Conservation (phyloP, 1,140 invertebrate genomes). For the Copidosoma floridanum region DNA sequence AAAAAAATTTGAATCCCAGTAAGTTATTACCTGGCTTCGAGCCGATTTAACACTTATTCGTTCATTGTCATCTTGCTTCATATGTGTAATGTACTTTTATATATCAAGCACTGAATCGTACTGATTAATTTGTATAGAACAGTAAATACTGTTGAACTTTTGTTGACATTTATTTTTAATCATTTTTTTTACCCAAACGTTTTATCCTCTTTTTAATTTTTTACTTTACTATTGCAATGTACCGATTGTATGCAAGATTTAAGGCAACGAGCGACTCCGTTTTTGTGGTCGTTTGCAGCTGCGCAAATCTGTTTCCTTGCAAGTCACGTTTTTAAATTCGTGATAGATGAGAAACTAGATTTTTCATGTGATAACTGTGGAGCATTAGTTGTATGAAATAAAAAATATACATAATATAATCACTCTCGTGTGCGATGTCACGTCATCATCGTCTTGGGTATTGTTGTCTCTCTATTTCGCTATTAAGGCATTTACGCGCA, state of each 20-base stretch:
- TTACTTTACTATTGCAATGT: constrained; percentile 33
- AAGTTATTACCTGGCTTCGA: no score
- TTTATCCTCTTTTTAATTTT: constrained; percentile 10
- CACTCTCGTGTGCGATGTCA: no score
- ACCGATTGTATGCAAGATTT: constrained; percentile 19
- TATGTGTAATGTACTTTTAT: not conserved
- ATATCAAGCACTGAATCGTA: constrained; percentile 4
- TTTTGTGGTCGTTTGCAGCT: constrained; percentile 11
- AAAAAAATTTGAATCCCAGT: no score
- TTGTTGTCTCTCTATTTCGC: constrained; percentile 14
- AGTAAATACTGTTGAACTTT: not conserved
- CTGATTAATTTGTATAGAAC: constrained; percentile 16
- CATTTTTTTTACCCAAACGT: not conserved
- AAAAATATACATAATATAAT: no score
- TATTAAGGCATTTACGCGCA: no score
- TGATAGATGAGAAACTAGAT: constrained; percentile 23
- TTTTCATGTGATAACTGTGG: constrained; percentile 22
- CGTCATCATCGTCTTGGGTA: constrained; percentile 18
- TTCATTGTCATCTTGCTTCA: no score
- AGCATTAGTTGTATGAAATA: constrained; percentile 26
- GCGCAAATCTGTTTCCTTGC: constrained; percentile 18
- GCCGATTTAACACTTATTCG: not conserved
- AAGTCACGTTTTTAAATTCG: constrained; percentile 4
- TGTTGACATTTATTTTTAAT: constrained; percentile 3
- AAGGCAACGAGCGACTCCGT: not conserved